A percentile compares a stretch with the other conserved stretches of the same genome.
Evolutionary conservation across 2,113 vertebrate genomes (phyloP).

Genomic region (Enhydra lutris): DNA sequence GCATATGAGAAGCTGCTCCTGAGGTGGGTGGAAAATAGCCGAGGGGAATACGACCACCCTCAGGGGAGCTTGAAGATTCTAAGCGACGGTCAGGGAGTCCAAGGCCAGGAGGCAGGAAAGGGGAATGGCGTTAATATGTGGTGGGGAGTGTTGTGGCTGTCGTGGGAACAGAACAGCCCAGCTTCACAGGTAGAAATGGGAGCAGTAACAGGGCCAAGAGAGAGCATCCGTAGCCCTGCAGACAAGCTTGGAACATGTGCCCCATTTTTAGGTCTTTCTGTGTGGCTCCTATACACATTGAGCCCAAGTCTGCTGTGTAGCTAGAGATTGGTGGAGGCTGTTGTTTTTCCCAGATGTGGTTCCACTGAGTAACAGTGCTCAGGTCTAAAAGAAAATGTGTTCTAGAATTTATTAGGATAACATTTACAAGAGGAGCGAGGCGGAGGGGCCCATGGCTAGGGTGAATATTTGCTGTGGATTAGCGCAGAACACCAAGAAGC

Average conservation of each 20-base stretch:
- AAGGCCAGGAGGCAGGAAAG: neutral
- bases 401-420: neutral
- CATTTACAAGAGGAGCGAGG: neutral
- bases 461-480: neutral
- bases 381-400: neutral
- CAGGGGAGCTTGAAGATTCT: neutral
- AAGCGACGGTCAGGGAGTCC: neutral
- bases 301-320: neutral
- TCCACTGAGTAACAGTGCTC: neutral
- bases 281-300: neutral
- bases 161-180: neutral
- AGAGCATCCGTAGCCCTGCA: neutral
- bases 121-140: neutral
- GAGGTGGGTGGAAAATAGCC: neutral
- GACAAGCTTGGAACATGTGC: neutral
- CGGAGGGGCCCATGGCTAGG: neutral
- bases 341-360: neutral
- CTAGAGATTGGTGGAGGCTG: neutral
- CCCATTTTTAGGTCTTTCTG: neutral
- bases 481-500: neutral
- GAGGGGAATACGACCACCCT: neutral
- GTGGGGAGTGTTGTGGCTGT: neutral
- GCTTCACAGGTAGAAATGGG: neutral
- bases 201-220: neutral
- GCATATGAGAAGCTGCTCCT: neutral